These are phyloP conservation scores for Agrotis clavis DNA, from an alignment of 2,888 invertebrate species.

Conservation along the genomic window DNA sequence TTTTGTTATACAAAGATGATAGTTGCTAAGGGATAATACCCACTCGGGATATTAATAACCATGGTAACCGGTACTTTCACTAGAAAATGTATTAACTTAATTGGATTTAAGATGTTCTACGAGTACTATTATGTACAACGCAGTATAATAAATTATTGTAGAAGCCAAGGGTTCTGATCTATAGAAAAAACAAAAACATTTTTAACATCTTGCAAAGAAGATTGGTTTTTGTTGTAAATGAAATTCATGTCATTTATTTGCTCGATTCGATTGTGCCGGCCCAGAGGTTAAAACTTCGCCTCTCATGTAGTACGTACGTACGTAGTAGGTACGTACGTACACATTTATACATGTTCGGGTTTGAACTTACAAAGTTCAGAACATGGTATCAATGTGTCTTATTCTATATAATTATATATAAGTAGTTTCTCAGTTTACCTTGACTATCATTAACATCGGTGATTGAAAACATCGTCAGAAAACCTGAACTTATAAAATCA, in stretches of 20 bases:
- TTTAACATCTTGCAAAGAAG: neutral
- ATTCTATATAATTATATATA: no score
- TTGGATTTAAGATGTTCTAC: neutral
- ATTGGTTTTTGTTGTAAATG: neutral
- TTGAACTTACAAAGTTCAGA: no score
- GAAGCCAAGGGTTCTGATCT: neutral
- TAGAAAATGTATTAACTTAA: neutral
- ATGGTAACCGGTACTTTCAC: neutral
- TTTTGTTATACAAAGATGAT: conserved; percentile 9
- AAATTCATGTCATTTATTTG: neutral
- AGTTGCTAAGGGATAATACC: conserved; percentile 4
- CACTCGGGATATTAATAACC: conserved; percentile 13
- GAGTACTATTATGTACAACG: neutral
- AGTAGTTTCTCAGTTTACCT: no score
- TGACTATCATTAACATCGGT: no score
- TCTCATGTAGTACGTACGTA: no score
- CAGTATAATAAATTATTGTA: neutral
- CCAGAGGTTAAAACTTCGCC: no score
- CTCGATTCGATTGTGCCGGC: no score
- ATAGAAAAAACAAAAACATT: neutral
- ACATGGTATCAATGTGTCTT: no score
- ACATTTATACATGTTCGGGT: no score
- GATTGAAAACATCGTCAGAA: no score
- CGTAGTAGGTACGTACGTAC: no score
- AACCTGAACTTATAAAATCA: no score